A percentile compares a stretch with the other conserved stretches of the same genome.
Conservation (phyloP, 1,140 invertebrate species). For the Ips nitidus region DNA sequence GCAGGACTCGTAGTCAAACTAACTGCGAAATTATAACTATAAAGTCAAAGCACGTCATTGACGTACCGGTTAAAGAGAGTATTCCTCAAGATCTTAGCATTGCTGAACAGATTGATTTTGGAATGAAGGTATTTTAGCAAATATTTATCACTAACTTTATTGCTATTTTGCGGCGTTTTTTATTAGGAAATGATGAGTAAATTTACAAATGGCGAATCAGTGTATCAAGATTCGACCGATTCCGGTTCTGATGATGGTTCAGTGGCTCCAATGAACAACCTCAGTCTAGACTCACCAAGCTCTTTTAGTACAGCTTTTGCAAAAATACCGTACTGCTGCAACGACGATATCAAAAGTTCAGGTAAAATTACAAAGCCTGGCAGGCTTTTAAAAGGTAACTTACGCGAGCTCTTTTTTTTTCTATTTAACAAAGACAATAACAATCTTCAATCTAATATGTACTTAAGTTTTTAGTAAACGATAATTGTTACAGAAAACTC, state of each 20-base stretch:
- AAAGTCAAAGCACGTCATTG: conserved; percentile 30
- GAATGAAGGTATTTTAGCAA: conserved; percentile 40
- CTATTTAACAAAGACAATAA: neutral
- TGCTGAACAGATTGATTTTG: conserved; percentile 46
- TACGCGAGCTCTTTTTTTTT: conserved; percentile 1
- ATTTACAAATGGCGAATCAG: conserved; percentile 37
- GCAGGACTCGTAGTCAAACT: conserved; percentile 8
- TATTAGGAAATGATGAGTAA: conserved; percentile 47
- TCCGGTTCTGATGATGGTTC: conserved; percentile 41
- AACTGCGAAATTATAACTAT: conserved; percentile 39
- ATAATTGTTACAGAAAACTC: neutral
- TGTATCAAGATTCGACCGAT: conserved; percentile 45
- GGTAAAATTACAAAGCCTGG: conserved; percentile 15
- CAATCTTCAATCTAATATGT: too few relatives aligned
- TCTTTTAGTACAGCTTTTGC: neutral
- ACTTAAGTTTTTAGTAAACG: too few relatives aligned
- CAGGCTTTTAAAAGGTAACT: conserved; percentile 14
- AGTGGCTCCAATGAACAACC: conserved; percentile 6
- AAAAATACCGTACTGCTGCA: neutral
- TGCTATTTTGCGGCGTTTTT: neutral
- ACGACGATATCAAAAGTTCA: conserved; percentile 21
- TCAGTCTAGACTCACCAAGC: neutral
- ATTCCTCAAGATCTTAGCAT: conserved; percentile 38
- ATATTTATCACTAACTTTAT: neutral
- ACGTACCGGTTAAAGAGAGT: conserved; percentile 24